Conservation (phyloP, 2,888 invertebrate genomes). For the Aromia moschata region DNA sequence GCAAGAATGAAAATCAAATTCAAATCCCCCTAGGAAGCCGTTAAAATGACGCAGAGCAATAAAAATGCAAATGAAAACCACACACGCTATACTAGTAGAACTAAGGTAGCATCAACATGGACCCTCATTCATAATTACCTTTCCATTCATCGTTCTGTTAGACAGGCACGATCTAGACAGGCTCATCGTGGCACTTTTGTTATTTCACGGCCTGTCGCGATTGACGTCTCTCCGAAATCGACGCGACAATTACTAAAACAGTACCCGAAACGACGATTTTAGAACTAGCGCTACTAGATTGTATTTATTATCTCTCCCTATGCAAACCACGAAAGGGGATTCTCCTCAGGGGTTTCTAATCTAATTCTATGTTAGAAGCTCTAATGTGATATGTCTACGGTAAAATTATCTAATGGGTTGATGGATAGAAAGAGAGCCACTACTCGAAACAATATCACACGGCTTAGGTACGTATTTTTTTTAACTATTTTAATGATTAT, state of each 20-base stretch:
- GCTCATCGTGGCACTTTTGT: slow-evolving; percentile 47
- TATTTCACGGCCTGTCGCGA: slow-evolving; percentile 14
- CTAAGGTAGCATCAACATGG: slow-evolving; percentile 5
- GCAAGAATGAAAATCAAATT: neutral
- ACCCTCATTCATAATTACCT: slow-evolving; percentile 50
- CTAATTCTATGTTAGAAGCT: slow-evolving; percentile 39
- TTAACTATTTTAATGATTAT: slow-evolving; percentile 28
- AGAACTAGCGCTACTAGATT: slow-evolving; percentile 36
- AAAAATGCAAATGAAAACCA: slow-evolving; percentile 4
- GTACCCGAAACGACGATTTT: slow-evolving; percentile 32
- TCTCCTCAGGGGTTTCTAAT: slow-evolving; percentile 26
- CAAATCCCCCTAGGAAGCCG: neutral
- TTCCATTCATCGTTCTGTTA: slow-evolving; percentile 54
- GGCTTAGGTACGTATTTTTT: slow-evolving; percentile 48
- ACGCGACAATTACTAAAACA: slow-evolving; percentile 38
- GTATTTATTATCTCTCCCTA: slow-evolving; percentile 47
- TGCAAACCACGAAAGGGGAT: slow-evolving; percentile 32
- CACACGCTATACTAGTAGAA: slow-evolving; percentile 5
- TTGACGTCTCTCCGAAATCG: slow-evolving; percentile 22
- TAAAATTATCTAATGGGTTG: slow-evolving; percentile 28
- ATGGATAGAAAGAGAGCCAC: slow-evolving; percentile 35
- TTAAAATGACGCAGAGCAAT: neutral
- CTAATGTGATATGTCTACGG: slow-evolving; percentile 48
- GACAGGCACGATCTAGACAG: slow-evolving; percentile 54
- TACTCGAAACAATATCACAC: slow-evolving; percentile 49